These are phyloP conservation scores for Netelia virgata DNA, from an alignment of 2,888 invertebrate genomes.

Conservation along the genomic window DNA sequence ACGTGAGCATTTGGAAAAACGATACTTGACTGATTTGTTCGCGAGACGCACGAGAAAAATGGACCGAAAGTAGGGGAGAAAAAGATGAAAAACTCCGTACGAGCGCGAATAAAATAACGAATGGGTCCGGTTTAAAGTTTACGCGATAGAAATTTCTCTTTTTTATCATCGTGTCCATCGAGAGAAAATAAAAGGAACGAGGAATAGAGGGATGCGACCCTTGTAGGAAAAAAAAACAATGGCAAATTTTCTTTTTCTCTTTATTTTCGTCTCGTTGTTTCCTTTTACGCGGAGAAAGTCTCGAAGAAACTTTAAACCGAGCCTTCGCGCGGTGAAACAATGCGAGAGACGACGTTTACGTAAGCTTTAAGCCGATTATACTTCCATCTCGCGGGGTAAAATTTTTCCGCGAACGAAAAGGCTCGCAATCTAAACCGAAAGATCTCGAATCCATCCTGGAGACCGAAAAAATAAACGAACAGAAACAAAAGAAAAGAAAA, in stretches of 20 bases:
- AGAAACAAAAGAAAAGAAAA: neutral
- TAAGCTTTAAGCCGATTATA: slow-evolving; percentile 24
- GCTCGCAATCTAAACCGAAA: slow-evolving; percentile 12
- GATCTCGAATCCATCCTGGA: no score
- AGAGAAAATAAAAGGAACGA: neutral
- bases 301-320: slow-evolving; percentile 11
- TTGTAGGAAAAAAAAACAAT: neutral
- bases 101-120: neutral
- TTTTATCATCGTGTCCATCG: neutral
- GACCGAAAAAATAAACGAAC: neutral
- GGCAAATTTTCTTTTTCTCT: neutral
- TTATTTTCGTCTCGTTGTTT: neutral
- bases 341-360: neutral
- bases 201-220: neutral
- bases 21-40: slow-evolving; percentile 43
- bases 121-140: slow-evolving; percentile 2
- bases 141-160: neutral
- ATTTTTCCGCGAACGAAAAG: neutral
- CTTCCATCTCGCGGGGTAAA: neutral
- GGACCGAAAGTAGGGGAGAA: neutral
- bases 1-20: slow-evolving; percentile 5
- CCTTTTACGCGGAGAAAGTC: neutral
- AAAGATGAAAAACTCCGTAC: neutral
- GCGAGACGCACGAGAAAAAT: neutral
- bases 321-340: neutral